These are phyloP conservation scores for Gymnothorax reevesii DNA, from an alignment of 2,797 vertebrate species.

Conservation along the genomic window DNA sequence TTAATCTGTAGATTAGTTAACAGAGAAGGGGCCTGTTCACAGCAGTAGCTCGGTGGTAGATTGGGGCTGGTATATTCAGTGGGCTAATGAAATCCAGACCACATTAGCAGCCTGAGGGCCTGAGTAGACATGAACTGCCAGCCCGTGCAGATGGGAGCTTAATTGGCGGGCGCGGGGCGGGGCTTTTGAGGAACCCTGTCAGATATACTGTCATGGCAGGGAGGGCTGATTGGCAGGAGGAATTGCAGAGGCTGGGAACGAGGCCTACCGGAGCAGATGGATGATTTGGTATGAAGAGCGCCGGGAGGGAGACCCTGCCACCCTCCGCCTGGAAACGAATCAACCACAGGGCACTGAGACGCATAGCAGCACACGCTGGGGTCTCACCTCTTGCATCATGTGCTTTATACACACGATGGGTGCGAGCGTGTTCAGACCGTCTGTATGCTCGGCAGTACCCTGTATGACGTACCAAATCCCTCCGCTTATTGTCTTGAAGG, in stretches of 20 bases:
- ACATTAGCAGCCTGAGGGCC: background rate
- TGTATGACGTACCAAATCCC: background rate
- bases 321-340: background rate
- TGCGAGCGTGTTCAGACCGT: background rate
- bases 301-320: background rate
- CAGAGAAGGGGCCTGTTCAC: background rate
- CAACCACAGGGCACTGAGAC: background rate
- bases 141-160: constrained; percentile 17
- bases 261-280: constrained; percentile 13
- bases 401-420: background rate
- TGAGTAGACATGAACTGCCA: background rate
- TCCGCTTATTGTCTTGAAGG: background rate
- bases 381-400: background rate
- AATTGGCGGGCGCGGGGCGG: constrained; percentile 12
- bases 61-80: background rate
- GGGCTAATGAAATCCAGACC: constrained; percentile 14
- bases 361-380: constrained; percentile 9
- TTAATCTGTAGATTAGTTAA: constrained; percentile 9
- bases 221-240: constrained; percentile 4
- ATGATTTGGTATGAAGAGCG: constrained; percentile 11
- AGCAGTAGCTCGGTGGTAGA: background rate
- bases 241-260: background rate
- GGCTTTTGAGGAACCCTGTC: background rate
- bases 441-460: background rate
- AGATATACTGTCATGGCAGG: constrained; percentile 7